Evolutionary conservation across 2,888 invertebrate genomes (phyloP).

Genomic region (Unio delphinus): DNA sequence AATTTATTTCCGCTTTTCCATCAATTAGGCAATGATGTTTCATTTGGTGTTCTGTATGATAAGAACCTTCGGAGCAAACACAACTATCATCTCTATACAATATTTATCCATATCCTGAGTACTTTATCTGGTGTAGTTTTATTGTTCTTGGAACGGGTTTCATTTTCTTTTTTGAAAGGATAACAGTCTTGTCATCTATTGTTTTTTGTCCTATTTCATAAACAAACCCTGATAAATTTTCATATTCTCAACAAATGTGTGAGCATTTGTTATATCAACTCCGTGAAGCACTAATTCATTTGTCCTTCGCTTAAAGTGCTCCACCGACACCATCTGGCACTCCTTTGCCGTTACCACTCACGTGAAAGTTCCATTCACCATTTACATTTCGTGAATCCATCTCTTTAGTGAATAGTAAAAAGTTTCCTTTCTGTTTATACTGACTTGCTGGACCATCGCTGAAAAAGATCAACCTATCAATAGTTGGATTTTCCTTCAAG

Average conservation of each 20-base stretch:
- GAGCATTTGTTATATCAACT: conserved; percentile 2
- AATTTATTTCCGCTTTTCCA: no score
- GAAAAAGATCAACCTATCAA: conserved; percentile 25
- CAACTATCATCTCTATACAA: conserved; percentile 5
- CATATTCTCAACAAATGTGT: no score
- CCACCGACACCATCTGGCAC: no score
- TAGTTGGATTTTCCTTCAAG: background rate
- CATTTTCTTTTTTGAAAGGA: background rate
- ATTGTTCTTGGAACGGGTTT: background rate
- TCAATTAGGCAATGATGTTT: background rate
- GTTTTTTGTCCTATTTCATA: no score
- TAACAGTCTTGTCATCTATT: no score
- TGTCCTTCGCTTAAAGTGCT: conserved; percentile 14
- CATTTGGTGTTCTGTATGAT: background rate
- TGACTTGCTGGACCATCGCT: conserved; percentile 4
- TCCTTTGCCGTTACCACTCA: no score
- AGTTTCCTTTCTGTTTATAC: no score
- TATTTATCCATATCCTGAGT: background rate
- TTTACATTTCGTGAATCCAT: conserved; percentile 7
- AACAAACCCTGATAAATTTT: background rate
- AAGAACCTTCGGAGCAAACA: background rate
- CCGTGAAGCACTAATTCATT: conserved; percentile 1
- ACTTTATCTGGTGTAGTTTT: background rate
- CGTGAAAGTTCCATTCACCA: background rate
- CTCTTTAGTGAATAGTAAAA: no score